These are phyloP conservation scores for Smittia sp. DNA, from an alignment of 2,888 invertebrate genomes.

Conservation along the genomic window DNA sequence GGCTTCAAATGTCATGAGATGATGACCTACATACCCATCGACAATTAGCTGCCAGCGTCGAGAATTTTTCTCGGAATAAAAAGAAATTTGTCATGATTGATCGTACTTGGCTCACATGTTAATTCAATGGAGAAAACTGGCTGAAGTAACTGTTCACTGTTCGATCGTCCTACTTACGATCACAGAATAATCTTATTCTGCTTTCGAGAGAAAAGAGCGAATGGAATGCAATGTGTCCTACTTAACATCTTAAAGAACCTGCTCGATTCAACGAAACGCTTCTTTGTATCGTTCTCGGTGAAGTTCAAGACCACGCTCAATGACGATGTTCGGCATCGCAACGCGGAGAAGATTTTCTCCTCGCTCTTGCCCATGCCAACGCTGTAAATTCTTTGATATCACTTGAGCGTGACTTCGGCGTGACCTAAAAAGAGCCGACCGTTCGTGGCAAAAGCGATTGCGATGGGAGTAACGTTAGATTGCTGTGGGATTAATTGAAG, in stretches of 20 bases:
- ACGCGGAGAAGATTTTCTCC: too few species aligned
- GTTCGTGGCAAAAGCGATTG: background rate
- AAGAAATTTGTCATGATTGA: slow-evolving; percentile 4
- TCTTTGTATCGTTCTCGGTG: background rate
- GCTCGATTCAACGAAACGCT: slow-evolving; percentile 8
- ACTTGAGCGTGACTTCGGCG: background rate
- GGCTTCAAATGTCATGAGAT: background rate
- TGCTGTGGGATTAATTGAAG: background rate
- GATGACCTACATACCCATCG: background rate
- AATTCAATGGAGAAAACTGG: slow-evolving; percentile 24
- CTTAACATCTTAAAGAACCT: slow-evolving; percentile 9
- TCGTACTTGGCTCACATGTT: background rate
- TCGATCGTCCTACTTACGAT: slow-evolving; percentile 35
- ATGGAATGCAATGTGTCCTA: slow-evolving; percentile 23
- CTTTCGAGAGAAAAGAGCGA: background rate
- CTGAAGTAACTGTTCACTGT: slow-evolving; percentile 30
- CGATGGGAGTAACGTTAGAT: background rate
- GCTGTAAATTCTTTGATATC: background rate
- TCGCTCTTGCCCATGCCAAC: too few species aligned
- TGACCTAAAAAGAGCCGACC: background rate
- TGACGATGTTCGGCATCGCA: background rate
- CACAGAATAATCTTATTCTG: slow-evolving; percentile 28
- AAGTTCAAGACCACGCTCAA: slow-evolving; percentile 4
- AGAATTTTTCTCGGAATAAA: background rate
- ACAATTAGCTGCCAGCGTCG: background rate